Conservation (phyloP, 2,888 invertebrate species). For the Pediacus dermestoides region DNA sequence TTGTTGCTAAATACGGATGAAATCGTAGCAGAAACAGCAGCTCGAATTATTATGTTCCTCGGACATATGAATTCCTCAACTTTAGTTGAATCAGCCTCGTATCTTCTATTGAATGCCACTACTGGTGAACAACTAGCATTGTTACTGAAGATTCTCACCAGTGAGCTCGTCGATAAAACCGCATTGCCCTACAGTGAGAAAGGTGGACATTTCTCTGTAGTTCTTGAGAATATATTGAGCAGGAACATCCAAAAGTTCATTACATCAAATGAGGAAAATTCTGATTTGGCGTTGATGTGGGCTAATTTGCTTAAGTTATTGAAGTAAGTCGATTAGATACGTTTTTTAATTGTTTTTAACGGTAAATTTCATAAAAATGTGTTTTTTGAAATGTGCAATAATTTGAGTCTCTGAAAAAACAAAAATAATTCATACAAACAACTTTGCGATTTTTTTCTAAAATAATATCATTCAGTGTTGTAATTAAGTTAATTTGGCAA, state of each 20-base stretch:
- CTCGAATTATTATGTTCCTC: slow-evolving; percentile 53
- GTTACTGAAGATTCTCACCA: slow-evolving; percentile 59
- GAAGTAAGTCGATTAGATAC: slow-evolving; percentile 27
- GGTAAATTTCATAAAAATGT: too few species aligned
- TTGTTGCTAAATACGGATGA: slow-evolving; percentile 56
- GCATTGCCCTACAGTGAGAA: slow-evolving; percentile 42
- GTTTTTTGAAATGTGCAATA: neutral
- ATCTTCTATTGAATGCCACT: slow-evolving; percentile 58
- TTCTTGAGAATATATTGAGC: slow-evolving; percentile 44
- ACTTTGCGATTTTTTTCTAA: too few species aligned
- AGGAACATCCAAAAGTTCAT: slow-evolving; percentile 36
- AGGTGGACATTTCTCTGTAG: slow-evolving; percentile 50
- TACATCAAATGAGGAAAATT: slow-evolving; percentile 32
- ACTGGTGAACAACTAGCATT: slow-evolving; percentile 59
- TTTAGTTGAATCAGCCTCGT: slow-evolving; percentile 59
- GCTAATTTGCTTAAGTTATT: slow-evolving; percentile 42
- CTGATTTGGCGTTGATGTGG: slow-evolving; percentile 43
- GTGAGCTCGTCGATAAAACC: slow-evolving; percentile 52
- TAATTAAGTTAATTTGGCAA: too few species aligned
- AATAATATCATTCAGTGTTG: too few species aligned
- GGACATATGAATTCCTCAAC: slow-evolving; percentile 61
- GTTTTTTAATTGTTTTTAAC: too few species aligned
- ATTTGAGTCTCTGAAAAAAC: too few species aligned
- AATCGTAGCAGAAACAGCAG: slow-evolving; percentile 58
- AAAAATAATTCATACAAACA: too few species aligned